Conservation (phyloP, 2,113 vertebrate genomes). For the Cepphus grylle region DNA sequence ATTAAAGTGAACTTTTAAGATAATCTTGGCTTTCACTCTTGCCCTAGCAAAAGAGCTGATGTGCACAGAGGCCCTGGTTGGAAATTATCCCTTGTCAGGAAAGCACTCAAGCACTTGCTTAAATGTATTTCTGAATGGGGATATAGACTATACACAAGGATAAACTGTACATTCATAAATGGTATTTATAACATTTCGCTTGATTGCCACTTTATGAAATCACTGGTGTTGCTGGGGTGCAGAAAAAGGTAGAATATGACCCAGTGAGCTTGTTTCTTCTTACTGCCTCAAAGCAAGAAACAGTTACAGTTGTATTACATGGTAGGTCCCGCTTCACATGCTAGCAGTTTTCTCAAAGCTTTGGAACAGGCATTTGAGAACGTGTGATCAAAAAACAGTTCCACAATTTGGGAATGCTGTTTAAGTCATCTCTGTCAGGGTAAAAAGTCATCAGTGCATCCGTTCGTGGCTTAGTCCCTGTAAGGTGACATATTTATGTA, state of each 20-base stretch:
- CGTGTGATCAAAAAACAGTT: not conserved
- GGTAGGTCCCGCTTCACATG: not conserved
- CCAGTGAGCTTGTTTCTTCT: not conserved
- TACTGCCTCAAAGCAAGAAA: not conserved
- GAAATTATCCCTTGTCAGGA: not conserved
- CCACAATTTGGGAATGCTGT: not conserved
- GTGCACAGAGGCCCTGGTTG: not conserved
- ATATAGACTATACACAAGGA: not conserved
- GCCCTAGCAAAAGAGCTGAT: not conserved
- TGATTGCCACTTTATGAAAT: not conserved
- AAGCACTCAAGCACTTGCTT: not conserved
- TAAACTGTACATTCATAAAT: not conserved
- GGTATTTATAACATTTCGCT: not conserved
- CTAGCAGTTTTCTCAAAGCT: not conserved
- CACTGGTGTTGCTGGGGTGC: not conserved
- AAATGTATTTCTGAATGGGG: not conserved
- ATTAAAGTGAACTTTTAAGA: not conserved
- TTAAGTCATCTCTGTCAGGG: not conserved
- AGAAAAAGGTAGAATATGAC: not conserved
- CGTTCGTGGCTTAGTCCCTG: not conserved
- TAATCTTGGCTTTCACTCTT: not conserved
- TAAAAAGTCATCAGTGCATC: not conserved
- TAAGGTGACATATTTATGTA: not conserved
- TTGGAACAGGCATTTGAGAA: not conserved
- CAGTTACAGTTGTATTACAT: not conserved